Evolutionary conservation across 2,888 invertebrate species (phyloP), one percentile per base, ranked within the genome.

Genomic region (Cistogaster globosa): DNA sequence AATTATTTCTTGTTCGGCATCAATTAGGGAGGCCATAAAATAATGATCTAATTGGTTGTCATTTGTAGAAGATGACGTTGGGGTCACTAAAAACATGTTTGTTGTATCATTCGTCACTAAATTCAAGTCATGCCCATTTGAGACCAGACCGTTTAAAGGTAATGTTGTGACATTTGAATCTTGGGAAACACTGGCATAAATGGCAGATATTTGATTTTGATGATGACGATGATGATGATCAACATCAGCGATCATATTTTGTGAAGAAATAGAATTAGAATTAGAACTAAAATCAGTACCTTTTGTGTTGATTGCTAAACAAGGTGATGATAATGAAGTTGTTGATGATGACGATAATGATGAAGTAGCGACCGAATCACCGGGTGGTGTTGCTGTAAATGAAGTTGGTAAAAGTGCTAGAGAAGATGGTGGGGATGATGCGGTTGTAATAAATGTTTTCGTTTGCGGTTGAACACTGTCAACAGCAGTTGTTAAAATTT

Each of bases 1-100:
- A 20, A 83, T 87, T 67, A 88, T 87, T 60, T 88, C 88, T 65
- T 87, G 76, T 62, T 88, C 88, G 38, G 87, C 83, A 83, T 88
- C 88, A 16, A 88, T 82, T 32, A 87, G 65, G n/a, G 87, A 85
- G 22, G 77, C 82, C 80, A 87, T 83, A 72, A 86, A 87, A 71
- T 78, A 86, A 57, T 86, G 82, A 65, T 86, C 87, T 26, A 87
- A 82, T 20, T 87, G 77, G 20, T 58, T 83, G 48, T 81, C 74
- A 48, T 79, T 80, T 5, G 75, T 26, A 3, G 71, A 22, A 0
- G 69, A 38, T 32, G 78, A 45, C 0, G 69, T 18, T 12, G 85
- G n/a, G 22, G 78, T 63, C 2, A 78, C 67, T 53, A 85, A 55
- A 79, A 79, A 85, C 65, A 85, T 79, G 45, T 68, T 80, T 26